These are phyloP conservation scores for Drosophila malerkotliana DNA, from an alignment of 1,140 invertebrate species.

Conservation along the genomic window DNA sequence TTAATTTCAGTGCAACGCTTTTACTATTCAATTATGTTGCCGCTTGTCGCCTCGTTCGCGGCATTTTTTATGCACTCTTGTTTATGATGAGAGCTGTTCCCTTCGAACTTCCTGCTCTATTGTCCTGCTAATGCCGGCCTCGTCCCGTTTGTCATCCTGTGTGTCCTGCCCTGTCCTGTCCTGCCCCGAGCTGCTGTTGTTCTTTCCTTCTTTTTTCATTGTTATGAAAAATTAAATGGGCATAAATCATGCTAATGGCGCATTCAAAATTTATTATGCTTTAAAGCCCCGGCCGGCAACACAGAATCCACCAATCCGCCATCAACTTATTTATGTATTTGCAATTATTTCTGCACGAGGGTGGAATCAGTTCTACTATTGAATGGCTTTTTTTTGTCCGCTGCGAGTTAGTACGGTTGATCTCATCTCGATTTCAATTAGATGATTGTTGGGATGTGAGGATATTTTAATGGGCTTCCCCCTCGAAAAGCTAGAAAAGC, in stretches of 20 bases:
- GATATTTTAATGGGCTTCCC: conserved; percentile 30
- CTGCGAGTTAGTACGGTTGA: conserved; percentile 33
- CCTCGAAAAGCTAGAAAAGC: neutral
- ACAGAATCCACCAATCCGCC: conserved; percentile 43
- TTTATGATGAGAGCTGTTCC: conserved; percentile 43
- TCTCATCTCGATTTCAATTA: conserved; percentile 69
- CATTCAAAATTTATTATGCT: conserved; percentile 82
- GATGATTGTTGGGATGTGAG: conserved; percentile 62
- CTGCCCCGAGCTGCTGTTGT: conserved; percentile 28
- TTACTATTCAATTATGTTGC: conserved; percentile 81
- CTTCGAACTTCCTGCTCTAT: conserved; percentile 29
- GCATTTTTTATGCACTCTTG: conserved; percentile 77
- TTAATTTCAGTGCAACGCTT: conserved; percentile 80
- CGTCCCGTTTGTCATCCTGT: conserved; percentile 62
- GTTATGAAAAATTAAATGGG: conserved; percentile 83
- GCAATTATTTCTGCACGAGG: conserved; percentile 57
- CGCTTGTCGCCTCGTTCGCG: conserved; percentile 48
- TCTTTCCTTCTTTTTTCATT: conserved; percentile 49
- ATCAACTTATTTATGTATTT: conserved; percentile 68
- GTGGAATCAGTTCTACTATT: conserved; percentile 33
- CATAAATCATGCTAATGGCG: conserved; percentile 83
- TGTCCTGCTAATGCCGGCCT: conserved; percentile 67
- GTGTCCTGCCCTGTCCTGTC: conserved; percentile 35
- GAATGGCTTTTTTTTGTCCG: conserved; percentile 20
- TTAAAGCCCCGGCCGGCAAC: conserved; percentile 55